Evolutionary conservation across 2,797 vertebrate species (phyloP).

Genomic region (Catostomus latipinnis): DNA sequence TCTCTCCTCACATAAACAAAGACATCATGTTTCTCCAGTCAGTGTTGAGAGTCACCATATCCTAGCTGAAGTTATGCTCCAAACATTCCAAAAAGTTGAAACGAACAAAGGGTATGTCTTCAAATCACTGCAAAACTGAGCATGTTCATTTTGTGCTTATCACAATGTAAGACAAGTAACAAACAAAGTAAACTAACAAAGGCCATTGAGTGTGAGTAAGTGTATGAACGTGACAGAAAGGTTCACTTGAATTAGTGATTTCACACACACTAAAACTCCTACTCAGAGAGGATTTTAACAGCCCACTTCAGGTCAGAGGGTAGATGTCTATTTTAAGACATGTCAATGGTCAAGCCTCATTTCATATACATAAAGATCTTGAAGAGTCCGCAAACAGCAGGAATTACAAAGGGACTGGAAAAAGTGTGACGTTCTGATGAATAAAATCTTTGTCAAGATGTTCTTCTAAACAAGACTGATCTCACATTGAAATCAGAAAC

Average conservation of each 20-base stretch:
- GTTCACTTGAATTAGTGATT: background rate
- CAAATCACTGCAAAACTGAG: background rate
- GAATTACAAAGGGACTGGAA: constrained; percentile 53
- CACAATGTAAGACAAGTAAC: background rate
- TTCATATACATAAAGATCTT: constrained; percentile 53
- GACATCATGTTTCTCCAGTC: constrained; percentile 45
- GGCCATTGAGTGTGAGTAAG: background rate
- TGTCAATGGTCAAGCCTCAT: constrained; percentile 64
- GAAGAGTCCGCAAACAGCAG: constrained; percentile 33
- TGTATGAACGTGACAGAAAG: background rate
- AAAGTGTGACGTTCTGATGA: constrained; percentile 21
- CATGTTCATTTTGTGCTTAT: background rate
- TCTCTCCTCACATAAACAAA: constrained; percentile 36
- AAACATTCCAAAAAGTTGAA: constrained; percentile 19
- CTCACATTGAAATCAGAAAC: no score
- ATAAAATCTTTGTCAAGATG: background rate
- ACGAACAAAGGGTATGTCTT: background rate
- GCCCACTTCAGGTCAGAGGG: constrained; percentile 27
- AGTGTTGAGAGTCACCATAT: constrained; percentile 13
- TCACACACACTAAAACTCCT: constrained; percentile 27
- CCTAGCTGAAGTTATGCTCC: background rate
- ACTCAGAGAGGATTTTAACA: background rate
- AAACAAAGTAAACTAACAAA: background rate
- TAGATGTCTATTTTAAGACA: constrained; percentile 52
- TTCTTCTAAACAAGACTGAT: no score